Evolutionary conservation across 2,888 invertebrate species (phyloP).

Genomic region (Archaeoteleia sp.): DNA sequence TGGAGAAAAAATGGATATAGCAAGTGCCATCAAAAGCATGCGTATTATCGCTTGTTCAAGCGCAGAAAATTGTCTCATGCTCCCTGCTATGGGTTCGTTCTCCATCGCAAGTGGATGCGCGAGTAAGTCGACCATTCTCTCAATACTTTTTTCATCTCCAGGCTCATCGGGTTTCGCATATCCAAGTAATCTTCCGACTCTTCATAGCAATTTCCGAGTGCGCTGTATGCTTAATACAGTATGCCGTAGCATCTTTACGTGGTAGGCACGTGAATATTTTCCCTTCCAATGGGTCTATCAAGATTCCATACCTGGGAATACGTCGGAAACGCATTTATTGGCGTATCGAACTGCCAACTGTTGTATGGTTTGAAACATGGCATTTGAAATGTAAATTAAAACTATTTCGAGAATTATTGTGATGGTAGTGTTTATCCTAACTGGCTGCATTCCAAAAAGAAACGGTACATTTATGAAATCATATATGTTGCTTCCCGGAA

Average conservation of each 20-base stretch:
- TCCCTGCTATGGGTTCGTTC: conserved; percentile 35
- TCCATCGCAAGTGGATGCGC: conserved; percentile 35
- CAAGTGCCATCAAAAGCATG: conserved; percentile 49
- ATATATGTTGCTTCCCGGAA: no score
- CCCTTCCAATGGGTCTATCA: not conserved
- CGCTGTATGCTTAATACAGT: conserved; percentile 40
- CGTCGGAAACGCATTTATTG: no score
- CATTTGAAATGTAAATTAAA: no score
- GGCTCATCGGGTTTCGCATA: conserved; percentile 45
- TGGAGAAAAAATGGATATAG: conserved; percentile 18
- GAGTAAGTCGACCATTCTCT: conserved; percentile 39
- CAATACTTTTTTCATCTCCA: conserved; percentile 40
- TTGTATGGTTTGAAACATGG: no score
- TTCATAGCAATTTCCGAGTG: conserved; percentile 39
- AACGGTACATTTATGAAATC: no score
- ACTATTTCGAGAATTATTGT: no score
- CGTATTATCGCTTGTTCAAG: conserved; percentile 60
- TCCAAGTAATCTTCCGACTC: conserved; percentile 46
- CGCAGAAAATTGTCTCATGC: conserved; percentile 57
- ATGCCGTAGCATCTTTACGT: conserved; percentile 29
- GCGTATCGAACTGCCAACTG: no score
- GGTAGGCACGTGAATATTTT: conserved; percentile 32
- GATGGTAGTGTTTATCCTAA: no score
- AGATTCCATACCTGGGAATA: no score
- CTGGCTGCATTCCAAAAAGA: no score